Evolutionary conservation across 2,888 invertebrate genomes (phyloP), one percentile per base, ranked within the genome.

Genomic region (Scaptomyza tumidula): DNA sequence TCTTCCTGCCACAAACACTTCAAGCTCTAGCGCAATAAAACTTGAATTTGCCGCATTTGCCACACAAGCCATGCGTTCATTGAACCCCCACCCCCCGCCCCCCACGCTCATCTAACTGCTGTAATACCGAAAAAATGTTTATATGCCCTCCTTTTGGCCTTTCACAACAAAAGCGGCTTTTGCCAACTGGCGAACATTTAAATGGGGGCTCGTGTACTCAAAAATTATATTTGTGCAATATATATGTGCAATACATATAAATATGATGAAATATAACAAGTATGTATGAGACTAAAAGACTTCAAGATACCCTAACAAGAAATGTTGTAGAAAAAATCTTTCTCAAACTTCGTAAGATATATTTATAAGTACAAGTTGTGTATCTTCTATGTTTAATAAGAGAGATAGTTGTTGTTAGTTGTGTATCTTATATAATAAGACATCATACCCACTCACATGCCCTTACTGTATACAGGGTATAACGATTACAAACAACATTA

Each of bases 141-240:
- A 16, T 58, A 19, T 52, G 58, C 46, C 52, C 66, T 31, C 58
- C 48, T 56, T 59, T 59, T 73, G 62, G 54, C 56, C 56, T 59
- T 66, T 57, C 45, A 13, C 45, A 60, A 75, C 43, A 46, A 50
- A 78, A 64, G 64, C 78, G 68, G 70, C 75, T 75, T 78, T 75
- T 59, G 65, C 62, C 66, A 70, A 73, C 60, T 50, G 56, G 37
- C 60, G 76, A 41, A 35, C 46, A 66, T 59, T 75, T 49, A 75
- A 61, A 73, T 76, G 68, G 35, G 14, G 48, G 37, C 62, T 57
- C 33, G 46, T 65, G 61, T 62, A 55, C 64, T 61, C 71, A 50
- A 69, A 65, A 60, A 56, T 58, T 55, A 65, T 82, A 67, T 82
- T 62, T 50, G 52, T 41, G 53, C 7, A 7, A 59, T 39, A 52